Conservation (phyloP, 2,888 invertebrate species). For the Netelia inedita region DNA sequence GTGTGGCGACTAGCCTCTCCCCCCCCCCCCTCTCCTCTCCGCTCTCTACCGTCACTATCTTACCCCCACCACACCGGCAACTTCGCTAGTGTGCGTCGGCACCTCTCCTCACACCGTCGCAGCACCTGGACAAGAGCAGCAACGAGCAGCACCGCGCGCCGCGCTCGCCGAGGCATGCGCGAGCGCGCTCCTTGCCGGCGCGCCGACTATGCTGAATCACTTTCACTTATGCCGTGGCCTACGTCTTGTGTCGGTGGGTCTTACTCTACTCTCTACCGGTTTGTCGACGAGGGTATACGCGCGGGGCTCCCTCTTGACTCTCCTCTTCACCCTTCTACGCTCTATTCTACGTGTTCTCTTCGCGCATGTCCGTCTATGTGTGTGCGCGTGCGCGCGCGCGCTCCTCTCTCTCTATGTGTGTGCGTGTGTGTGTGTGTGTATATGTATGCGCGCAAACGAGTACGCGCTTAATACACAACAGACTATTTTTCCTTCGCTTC, state of each 20-base stretch:
- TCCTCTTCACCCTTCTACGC: slow-evolving; percentile 28
- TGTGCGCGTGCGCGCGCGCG: too few relatives aligned
- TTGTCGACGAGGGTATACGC: slow-evolving; percentile 38
- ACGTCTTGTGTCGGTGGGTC: slow-evolving; percentile 77
- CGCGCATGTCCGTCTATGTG: slow-evolving; percentile 25
- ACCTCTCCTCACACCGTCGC: slow-evolving; percentile 48
- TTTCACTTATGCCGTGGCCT: slow-evolving; percentile 83
- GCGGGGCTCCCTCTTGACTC: slow-evolving; percentile 37
- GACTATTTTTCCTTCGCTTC: not conserved
- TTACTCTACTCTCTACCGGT: slow-evolving; percentile 70
- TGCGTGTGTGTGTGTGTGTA: slow-evolving; percentile 52
- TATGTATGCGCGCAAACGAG: slow-evolving; percentile 52
- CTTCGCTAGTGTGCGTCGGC: slow-evolving; percentile 33
- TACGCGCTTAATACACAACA: not conserved
- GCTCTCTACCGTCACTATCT: slow-evolving; percentile 38
- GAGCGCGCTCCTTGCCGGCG: slow-evolving; percentile 74
- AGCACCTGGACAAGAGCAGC: slow-evolving; percentile 66
- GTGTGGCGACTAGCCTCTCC: slow-evolving; percentile 33
- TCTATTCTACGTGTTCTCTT: slow-evolving; percentile 11
- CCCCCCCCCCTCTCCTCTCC: slow-evolving; percentile 51
- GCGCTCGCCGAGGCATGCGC: slow-evolving; percentile 78
- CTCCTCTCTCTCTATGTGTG: too few relatives aligned
- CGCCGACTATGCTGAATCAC: slow-evolving; percentile 76
- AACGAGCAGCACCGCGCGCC: slow-evolving; percentile 48
- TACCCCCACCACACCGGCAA: slow-evolving; percentile 7